A percentile compares a stretch with the other conserved stretches of the same genome.
Evolutionary conservation across 2,888 invertebrate species (phyloP).

Genomic region (Diloba caeruleocephala): DNA sequence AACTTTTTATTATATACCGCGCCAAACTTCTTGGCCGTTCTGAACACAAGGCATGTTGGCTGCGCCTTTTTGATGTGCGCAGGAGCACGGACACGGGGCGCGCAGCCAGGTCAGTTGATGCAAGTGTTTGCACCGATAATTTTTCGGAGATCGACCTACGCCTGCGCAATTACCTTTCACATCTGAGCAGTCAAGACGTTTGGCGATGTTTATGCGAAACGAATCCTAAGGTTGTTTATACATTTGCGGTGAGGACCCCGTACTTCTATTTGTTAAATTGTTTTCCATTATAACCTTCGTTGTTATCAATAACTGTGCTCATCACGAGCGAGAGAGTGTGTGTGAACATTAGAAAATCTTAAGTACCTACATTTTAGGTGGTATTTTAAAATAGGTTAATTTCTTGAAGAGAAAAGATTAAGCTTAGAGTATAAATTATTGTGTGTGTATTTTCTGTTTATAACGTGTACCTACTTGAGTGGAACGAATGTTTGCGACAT

Average conservation of each 20-base stretch:
- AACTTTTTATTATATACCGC: conserved; percentile 41
- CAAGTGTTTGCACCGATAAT: too few species aligned
- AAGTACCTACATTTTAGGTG: conserved; percentile 82
- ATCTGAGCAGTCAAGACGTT: too few species aligned
- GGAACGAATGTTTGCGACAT: conserved; percentile 73
- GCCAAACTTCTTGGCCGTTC: too few species aligned
- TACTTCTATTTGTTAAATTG: conserved; percentile 72
- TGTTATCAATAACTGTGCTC: conserved; percentile 69
- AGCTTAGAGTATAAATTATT: conserved; percentile 87
- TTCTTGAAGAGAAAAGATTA: conserved; percentile 74
- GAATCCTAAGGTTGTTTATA: conserved; percentile 62
- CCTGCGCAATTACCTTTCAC: too few species aligned
- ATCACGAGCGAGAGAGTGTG: conserved; percentile 73
- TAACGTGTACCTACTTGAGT: conserved; percentile 69
- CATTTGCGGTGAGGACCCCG: conserved; percentile 57
- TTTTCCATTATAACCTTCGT: conserved; percentile 70
- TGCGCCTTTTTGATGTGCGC: too few species aligned
- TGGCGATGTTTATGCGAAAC: too few species aligned
- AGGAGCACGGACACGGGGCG: too few species aligned
- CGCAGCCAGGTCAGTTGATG: too few species aligned
- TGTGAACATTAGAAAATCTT: conserved; percentile 78
- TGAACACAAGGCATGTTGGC: too few species aligned
- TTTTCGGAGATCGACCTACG: too few species aligned
- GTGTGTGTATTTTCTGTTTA: conserved; percentile 87
- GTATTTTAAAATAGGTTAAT: conserved; percentile 84